Conservation (phyloP, 2,888 invertebrate genomes). For the Protophormia terraenovae region DNA sequence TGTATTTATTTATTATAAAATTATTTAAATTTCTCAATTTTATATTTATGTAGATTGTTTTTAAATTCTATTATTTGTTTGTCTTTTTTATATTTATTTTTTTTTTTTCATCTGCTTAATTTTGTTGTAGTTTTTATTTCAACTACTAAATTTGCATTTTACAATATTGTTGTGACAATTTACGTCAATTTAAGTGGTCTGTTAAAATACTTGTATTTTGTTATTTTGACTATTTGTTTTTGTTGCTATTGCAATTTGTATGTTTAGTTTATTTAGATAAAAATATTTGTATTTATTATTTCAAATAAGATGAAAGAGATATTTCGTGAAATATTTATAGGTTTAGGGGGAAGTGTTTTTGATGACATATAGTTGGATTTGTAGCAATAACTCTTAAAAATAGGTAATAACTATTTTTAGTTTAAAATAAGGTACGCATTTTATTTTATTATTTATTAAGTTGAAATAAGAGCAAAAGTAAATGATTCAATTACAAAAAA, state of each 20-base stretch:
- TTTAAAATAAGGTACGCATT: no score
- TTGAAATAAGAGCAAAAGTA: no score
- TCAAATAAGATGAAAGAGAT: background rate
- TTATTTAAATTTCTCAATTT: conserved; percentile 52
- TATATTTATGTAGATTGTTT: conserved; percentile 42
- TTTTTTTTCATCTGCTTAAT: conserved; percentile 7
- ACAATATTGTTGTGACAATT: conserved; percentile 61
- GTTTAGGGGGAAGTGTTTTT: background rate
- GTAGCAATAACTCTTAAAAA: no score
- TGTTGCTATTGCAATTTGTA: background rate
- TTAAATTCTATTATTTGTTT: conserved; percentile 7
- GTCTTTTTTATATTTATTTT: no score
- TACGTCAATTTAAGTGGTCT: conserved; percentile 67
- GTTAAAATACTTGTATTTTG: conserved; percentile 24
- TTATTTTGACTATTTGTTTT: background rate
- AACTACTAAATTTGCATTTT: conserved; percentile 36
- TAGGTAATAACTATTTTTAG: no score
- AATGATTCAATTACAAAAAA: no score
- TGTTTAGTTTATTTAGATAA: conserved; percentile 2
- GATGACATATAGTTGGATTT: no score
- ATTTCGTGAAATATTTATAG: background rate
- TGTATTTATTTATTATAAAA: conserved; percentile 61
- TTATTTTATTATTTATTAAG: no score
- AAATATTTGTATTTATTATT: background rate
- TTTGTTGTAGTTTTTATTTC: conserved; percentile 25